phyloP scores from a whole-genome alignment of 2,888 invertebrate genomes.

The Oligia latruncula region DNA sequence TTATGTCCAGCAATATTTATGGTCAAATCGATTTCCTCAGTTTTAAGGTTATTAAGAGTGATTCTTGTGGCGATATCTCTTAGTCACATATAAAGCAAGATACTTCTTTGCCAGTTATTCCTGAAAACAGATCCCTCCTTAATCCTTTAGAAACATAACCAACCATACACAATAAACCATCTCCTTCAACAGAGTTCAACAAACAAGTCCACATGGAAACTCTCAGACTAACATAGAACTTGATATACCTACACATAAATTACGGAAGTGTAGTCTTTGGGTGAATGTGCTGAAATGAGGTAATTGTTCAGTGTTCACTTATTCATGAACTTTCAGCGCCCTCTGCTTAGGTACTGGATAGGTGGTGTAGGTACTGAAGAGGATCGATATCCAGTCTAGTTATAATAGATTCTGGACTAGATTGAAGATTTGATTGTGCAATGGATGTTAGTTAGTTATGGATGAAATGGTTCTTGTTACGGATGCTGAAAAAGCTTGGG shows the following conservation, averaged over 20 bases:
- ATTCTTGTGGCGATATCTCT: not conserved
- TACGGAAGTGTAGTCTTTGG: conserved; percentile 60
- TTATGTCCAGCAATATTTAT: not conserved
- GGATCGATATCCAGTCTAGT: conserved; percentile 46
- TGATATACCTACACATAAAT: conserved; percentile 45
- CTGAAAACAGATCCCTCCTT: conserved; percentile 15
- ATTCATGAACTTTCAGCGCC: conserved; percentile 62
- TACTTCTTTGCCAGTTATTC: not conserved
- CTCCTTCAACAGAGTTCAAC: conserved; percentile 39
- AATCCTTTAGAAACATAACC: not conserved
- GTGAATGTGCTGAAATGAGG: conserved; percentile 70
- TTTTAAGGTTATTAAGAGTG: not conserved
- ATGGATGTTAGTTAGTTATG: not conserved
- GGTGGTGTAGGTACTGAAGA: not conserved
- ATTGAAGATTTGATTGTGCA: conserved; percentile 10
- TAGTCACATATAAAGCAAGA: too few relatives aligned
- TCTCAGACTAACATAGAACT: conserved; percentile 57
- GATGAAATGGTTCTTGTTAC: not conserved
- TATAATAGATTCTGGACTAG: conserved; percentile 12
- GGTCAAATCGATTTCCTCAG: not conserved
- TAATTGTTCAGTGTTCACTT: conserved; percentile 60
- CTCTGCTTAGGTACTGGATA: conserved; percentile 3
- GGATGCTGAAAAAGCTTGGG: not conserved
- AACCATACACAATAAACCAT: conserved; percentile 8
- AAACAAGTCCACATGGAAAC: conserved; percentile 46